These are phyloP conservation scores for Heliconius erato DNA, from an alignment of 2,888 invertebrate species.

Conservation along the genomic window DNA sequence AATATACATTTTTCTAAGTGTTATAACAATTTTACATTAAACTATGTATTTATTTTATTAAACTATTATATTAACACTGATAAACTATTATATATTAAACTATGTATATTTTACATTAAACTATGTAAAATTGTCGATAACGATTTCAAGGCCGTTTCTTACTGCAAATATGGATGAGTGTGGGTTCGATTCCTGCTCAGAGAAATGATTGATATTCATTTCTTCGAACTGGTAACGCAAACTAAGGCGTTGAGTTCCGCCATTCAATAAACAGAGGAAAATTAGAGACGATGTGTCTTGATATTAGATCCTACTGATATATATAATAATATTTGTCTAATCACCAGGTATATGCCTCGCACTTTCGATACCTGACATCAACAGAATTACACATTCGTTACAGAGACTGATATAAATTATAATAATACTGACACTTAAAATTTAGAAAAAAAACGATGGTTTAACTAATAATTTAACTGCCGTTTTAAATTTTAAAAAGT, in stretches of 20 bases:
- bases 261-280: too few relatives aligned
- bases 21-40: too few relatives aligned
- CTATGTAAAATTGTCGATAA: background rate
- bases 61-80: too few relatives aligned
- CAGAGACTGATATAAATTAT: slow-evolving; percentile 21
- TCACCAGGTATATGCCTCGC: slow-evolving; percentile 78
- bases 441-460: background rate
- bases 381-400: background rate
- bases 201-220: too few relatives aligned
- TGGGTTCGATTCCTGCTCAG: background rate
- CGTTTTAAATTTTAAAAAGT: background rate
- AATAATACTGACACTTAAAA: slow-evolving; percentile 4
- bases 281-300: too few relatives aligned
- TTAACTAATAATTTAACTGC: background rate
- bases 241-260: background rate
- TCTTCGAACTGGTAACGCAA: too few relatives aligned
- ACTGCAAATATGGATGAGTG: background rate
- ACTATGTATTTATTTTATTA: too few relatives aligned
- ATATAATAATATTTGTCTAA: background rate
- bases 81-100: too few relatives aligned
- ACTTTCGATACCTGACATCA: slow-evolving; percentile 76
- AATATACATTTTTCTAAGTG: too few relatives aligned
- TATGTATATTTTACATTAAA: too few relatives aligned
- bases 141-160: background rate
- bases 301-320: background rate